Base-by-base conservation (phyloP, 1,140 invertebrate species). In the Sarcophaga peregrina region DNA sequence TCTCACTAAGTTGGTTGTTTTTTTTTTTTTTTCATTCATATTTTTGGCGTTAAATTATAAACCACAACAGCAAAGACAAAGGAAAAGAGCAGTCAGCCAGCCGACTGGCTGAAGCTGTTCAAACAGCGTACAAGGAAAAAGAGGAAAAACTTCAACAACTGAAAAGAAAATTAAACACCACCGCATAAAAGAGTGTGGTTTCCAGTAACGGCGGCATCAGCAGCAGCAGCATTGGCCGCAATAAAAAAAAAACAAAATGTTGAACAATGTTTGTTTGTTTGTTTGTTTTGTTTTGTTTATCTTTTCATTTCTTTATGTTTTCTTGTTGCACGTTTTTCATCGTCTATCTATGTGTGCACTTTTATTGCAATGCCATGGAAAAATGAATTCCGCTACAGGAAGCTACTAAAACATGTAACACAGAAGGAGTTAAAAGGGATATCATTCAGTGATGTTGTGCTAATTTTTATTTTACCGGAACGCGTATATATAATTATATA, bases 1-100 rank as follows among this genome's bases (percentile, higher is more conserved):
- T 47, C 74, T 45, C n/a, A 76, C 75, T 76, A 48, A 15, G 15
- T 76, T 78, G 47, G 17, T 20, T 20, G 20, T n/a, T 20, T 62
- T 68, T 68, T n/a, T 68, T 5, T 58, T 15, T 58, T 15, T 68
- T 68, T 68, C 50, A 52, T 78, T 78, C 48, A 78, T 78, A 78
- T 78, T 78, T 78, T 37, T 78, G 75, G 75, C 75, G 75, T 78
- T 78, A 78, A 78, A 78, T 52, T 78, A 50, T 78, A 78, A 78
- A 78, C 75, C 75, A 17, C 75, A 78, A 78, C 8, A 76, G 50
- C 17, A 78, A 52, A 37, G 11, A 8, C 75, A 52, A 37, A 37
- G 25, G 25, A 37, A 37, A 37, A 37, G 25, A 37, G 25, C 25
- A 37, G 25, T 4, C 25, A 37, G 4, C 1, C 25, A 37, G 25